Conservation (phyloP, 1,140 invertebrate species). For the Ceratosolen fusciceps region DNA sequence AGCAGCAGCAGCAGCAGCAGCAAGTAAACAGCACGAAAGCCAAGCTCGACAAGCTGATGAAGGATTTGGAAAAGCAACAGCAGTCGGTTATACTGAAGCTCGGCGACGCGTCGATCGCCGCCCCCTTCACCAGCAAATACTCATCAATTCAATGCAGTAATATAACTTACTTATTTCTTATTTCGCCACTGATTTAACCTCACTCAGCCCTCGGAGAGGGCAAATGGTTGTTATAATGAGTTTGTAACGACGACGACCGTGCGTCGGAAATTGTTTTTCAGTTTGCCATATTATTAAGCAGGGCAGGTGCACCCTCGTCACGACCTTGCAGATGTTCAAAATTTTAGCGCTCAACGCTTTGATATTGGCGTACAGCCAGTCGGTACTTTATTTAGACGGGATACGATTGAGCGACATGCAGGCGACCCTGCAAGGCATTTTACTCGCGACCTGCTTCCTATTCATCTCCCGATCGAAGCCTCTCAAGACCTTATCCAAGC, state of each 20-base stretch:
- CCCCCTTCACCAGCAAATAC: constrained; percentile 98
- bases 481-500: constrained; percentile 90
- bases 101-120: constrained; percentile 98
- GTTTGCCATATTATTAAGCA: constrained; percentile 99
- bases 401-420: constrained; percentile 98
- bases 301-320: constrained; percentile 98
- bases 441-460: constrained; percentile 96
- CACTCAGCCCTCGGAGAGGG: constrained; percentile 46
- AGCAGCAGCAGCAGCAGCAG: too few species aligned
- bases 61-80: constrained; percentile 94
- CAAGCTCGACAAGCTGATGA: constrained; percentile 84
- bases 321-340: constrained; percentile 99
- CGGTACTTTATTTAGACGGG: constrained; percentile 97
- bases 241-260: too few species aligned
- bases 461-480: constrained; percentile 99
- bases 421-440: constrained; percentile 94
- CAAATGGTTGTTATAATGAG: too few species aligned
- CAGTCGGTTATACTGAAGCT: constrained; percentile 91
- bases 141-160: constrained; percentile 97
- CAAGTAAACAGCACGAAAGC: constrained; percentile 65
- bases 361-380: constrained; percentile 98
- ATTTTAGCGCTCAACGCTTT: constrained; percentile 99
- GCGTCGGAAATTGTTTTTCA: constrained; percentile 75
- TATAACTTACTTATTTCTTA: too few species aligned
- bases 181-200: constrained; percentile 74